phyloP scores from a whole-genome alignment of 2,797 vertebrate genomes.

The Chelon labrosus region DNA sequence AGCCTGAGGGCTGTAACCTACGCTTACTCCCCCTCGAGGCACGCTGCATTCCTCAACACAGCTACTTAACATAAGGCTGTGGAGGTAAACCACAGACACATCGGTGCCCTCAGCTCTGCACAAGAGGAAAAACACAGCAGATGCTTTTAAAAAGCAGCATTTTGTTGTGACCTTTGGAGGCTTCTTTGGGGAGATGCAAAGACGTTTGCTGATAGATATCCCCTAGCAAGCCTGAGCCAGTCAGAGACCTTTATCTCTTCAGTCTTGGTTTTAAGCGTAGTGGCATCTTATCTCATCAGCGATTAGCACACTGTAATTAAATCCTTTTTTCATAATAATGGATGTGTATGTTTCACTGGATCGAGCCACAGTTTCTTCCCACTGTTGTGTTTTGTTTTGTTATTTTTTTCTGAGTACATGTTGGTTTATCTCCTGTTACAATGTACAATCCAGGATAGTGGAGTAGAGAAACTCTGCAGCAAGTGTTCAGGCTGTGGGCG shows the following conservation, averaged over 20 bases:
- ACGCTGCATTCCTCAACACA: constrained; percentile 66
- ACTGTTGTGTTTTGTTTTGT: background rate
- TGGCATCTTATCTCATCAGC: background rate
- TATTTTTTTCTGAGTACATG: background rate
- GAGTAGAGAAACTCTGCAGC: constrained; percentile 36
- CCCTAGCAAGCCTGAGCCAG: constrained; percentile 3
- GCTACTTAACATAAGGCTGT: constrained; percentile 45
- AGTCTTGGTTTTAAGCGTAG: background rate
- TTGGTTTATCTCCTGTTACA: constrained; percentile 20
- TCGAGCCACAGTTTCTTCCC: constrained; percentile 2
- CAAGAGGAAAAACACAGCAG: constrained; percentile 28
- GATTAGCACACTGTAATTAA: background rate
- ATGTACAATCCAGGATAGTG: constrained; percentile 19
- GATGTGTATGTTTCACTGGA: background rate
- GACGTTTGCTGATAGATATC: constrained; percentile 20
- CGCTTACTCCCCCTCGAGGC: constrained; percentile 60
- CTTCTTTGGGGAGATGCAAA: constrained; percentile 28
- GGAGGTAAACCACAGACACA: constrained; percentile 4
- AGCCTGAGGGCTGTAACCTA: background rate
- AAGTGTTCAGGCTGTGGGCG: constrained; percentile 53
- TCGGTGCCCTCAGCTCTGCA: background rate
- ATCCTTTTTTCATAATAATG: background rate
- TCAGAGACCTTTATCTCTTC: constrained; percentile 12
- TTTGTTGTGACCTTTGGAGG: constrained; percentile 52
- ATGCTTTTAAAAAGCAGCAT: constrained; percentile 42